phyloP scores from a whole-genome alignment of 2,888 invertebrate species.

The Drosophila algonquin region DNA sequence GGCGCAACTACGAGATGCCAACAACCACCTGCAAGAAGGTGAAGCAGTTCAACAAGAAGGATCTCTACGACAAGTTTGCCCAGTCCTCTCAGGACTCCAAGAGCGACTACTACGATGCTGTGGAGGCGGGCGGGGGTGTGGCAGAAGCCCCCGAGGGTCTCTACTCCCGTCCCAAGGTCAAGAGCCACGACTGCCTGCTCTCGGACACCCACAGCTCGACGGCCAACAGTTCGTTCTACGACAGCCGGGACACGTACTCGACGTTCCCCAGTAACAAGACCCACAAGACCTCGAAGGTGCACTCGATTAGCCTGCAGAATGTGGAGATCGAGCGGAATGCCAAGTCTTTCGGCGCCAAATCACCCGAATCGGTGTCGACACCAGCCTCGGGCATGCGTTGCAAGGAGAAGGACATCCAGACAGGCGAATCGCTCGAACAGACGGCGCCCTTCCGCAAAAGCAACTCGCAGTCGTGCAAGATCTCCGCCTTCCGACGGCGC shows the following conservation, averaged over 20 bases:
- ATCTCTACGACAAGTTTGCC: constrained; percentile 85
- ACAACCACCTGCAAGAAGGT: constrained; percentile 84
- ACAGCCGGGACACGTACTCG: constrained; percentile 87
- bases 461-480: constrained; percentile 81
- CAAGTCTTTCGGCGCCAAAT: constrained; percentile 81
- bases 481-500: constrained; percentile 86
- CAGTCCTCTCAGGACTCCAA: constrained; percentile 89
- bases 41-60: constrained; percentile 80
- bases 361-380: constrained; percentile 80
- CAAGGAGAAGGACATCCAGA: constrained; percentile 82
- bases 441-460: constrained; percentile 69
- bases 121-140: constrained; percentile 76
- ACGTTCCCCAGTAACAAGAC: constrained; percentile 86
- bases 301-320: constrained; percentile 89
- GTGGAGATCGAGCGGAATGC: constrained; percentile 88
- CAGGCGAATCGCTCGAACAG: constrained; percentile 80
- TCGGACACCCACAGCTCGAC: constrained; percentile 84
- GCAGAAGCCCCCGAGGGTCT: constrained; percentile 51
- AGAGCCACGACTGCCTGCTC: constrained; percentile 87
- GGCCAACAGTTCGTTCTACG: constrained; percentile 85
- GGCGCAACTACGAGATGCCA: constrained; percentile 85
- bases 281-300: constrained; percentile 87
- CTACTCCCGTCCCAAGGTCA: constrained; percentile 83
- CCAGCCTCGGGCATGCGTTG: constrained; percentile 75
- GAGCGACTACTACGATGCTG: constrained; percentile 89